These are phyloP conservation scores for western clawed frog (Xenopus tropicalis) DNA, from an alignment of 2,113 vertebrate species.

Conservation along the genomic window UCB_Xtro_10.0 CM004446.2:103095501-103096000, in stretches of 20 bases:
- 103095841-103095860: neutral
- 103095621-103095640: neutral
- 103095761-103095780: neutral
- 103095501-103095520: neutral
- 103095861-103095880: too few relatives aligned
- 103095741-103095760: conserved; percentile 1
- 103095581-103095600: neutral
- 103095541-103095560: neutral
- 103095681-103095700: conserved; percentile 5
- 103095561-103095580: neutral
- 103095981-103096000: too few relatives aligned
- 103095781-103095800: neutral
- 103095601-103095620: conserved; percentile 1
- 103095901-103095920: too few relatives aligned
- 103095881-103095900: too few relatives aligned
- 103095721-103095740: neutral
- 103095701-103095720: neutral
- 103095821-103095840: neutral
- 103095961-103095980: too few relatives aligned
- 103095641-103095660: neutral
- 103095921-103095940: too few relatives aligned
- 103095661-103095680: neutral
- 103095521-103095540: neutral
- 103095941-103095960: too few relatives aligned
- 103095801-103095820: neutral